Conservation (phyloP, 2,113 vertebrate species). For the Labeo catla region DNA sequence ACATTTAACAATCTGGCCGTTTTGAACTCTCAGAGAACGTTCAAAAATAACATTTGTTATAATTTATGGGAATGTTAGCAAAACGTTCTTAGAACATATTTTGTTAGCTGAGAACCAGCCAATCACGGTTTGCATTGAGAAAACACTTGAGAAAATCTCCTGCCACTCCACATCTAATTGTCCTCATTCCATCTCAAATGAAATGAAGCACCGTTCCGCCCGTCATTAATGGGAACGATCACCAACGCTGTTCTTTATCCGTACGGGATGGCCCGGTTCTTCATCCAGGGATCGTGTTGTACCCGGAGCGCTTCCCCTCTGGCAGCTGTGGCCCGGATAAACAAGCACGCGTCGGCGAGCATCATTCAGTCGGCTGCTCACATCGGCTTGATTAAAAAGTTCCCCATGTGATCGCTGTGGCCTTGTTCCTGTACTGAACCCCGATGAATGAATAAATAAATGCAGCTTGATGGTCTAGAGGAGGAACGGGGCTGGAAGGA, state of each 20-base stretch:
- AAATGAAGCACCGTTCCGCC: no score
- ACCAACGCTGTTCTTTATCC: not conserved
- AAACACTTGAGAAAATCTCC: no score
- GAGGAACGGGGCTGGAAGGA: not conserved
- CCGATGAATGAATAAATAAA: slow-evolving; percentile 58
- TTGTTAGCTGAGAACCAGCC: no score
- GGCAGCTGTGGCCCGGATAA: slow-evolving; percentile 73
- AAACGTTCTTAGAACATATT: no score
- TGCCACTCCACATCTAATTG: no score
- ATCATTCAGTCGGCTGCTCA: slow-evolving; percentile 66
- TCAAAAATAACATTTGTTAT: no score
- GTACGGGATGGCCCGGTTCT: not conserved
- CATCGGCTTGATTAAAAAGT: slow-evolving; percentile 59
- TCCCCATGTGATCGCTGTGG: slow-evolving; percentile 59
- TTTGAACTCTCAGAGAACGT: no score
- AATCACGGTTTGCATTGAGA: no score
- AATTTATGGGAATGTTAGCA: no score
- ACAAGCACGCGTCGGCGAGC: slow-evolving; percentile 68
- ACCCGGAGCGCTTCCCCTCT: slow-evolving; percentile 35
- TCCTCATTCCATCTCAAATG: no score
- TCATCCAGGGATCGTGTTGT: not conserved
- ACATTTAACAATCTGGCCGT: no score
- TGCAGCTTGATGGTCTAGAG: not conserved
- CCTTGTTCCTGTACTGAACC: slow-evolving; percentile 60
- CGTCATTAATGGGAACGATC: no score